phyloP scores from a whole-genome alignment of 2,113 vertebrate species.

The Phaethon lepturus region DNA sequence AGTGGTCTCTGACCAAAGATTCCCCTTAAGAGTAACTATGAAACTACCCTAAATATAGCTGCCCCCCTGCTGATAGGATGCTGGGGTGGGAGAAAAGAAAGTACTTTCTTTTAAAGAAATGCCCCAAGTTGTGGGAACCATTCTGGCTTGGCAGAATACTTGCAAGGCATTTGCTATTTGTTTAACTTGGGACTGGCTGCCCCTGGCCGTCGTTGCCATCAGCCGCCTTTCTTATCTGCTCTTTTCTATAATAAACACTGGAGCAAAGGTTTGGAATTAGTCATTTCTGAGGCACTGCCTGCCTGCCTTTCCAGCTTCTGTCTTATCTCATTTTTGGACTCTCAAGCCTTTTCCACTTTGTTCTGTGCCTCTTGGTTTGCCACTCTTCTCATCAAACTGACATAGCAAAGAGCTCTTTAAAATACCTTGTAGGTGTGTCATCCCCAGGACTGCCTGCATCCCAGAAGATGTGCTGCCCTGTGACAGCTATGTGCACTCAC shows the following conservation, averaged over 20 bases:
- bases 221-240: conserved; percentile 48
- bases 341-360: background rate
- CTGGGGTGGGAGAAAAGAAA: background rate
- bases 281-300: conserved; percentile 20
- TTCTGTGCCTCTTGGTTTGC: background rate
- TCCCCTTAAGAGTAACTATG: background rate
- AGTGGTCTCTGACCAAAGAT: background rate
- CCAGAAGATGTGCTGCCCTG: background rate
- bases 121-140: conserved; percentile 8
- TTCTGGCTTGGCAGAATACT: conserved; percentile 21
- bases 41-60: background rate
- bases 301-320: background rate
- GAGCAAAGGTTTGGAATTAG: conserved; percentile 33
- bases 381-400: background rate
- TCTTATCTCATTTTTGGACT: background rate
- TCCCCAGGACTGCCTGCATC: background rate
- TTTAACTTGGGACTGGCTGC: conserved; percentile 42
- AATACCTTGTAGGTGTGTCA: background rate
- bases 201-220: conserved; percentile 31
- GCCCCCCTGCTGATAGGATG: background rate
- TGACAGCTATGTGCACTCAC: background rate
- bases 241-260: conserved; percentile 51
- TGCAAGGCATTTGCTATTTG: conserved; percentile 26
- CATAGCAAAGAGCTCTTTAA: background rate
- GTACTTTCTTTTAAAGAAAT: background rate